Evolutionary conservation across 1,140 invertebrate genomes (phyloP), one percentile per base, ranked within the genome.

Genomic region (Spodoptera frugiperda): DNA sequence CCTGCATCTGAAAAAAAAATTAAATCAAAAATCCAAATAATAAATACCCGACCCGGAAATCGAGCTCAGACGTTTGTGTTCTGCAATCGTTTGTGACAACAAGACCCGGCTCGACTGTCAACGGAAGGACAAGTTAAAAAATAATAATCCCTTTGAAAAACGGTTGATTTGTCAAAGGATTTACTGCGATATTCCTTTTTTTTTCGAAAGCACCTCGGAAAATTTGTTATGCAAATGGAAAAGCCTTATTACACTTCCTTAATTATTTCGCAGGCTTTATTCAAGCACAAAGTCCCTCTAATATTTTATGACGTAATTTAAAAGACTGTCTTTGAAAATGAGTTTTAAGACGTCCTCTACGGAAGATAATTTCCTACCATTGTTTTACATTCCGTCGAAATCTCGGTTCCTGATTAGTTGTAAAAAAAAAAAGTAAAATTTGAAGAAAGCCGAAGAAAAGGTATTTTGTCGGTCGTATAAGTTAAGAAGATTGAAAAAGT

Each of bases 161-260:
- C 72, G 81, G 76, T 76, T 84, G 84, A 85, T 87, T 85, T 84
- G 83, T 85, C 81, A 88, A 89, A 89, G 81, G 84, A 88, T 89
- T 88, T 88, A 82, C 78, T 77, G 77, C 68, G 81, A 86, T 86
- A 86, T 86, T n/a, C n/a, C n/a, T n/a, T n/a, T 83, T 86, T 89
- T 86, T 84, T 88, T 77, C 75, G 46, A 77, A 17, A 70, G 76
- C 14, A 80, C 81, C 82, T 82, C 83, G 78, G 77, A 78, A 81
- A 88, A 88, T 89, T 89, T 86, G 87, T 89, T 86, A 89, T 88
- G 88, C 87, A 89, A 89, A 89, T 89, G 82, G 80, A 83, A 84
- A 86, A 84, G 81, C 84, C 84, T 87, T 88, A 86, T 85, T 88
- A 86, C 86, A 86, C 85, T 88, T 84, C 83, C 81, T 86, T 88